These are phyloP conservation scores for Luperina testacea DNA, from an alignment of 2,888 invertebrate genomes.

Conservation along the genomic window DNA sequence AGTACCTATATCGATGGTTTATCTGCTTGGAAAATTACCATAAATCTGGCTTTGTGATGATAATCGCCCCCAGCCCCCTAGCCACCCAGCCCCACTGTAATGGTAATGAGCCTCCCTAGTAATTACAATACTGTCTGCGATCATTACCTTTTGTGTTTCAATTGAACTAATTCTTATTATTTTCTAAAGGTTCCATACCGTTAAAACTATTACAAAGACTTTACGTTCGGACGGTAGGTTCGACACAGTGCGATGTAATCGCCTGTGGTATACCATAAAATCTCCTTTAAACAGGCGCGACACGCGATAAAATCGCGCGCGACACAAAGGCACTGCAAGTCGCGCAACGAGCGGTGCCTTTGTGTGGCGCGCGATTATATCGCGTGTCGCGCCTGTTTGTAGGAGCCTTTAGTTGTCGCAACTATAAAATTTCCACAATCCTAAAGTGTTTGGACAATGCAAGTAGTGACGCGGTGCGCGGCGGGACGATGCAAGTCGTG, in stretches of 20 bases:
- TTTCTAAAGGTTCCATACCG: background rate
- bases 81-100: slow-evolving; percentile 42
- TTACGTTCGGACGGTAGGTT: too few relatives aligned
- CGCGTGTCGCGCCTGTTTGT: too few relatives aligned
- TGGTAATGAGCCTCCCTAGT: slow-evolving; percentile 66
- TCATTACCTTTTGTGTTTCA: slow-evolving; percentile 10
- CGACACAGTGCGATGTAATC: too few relatives aligned
- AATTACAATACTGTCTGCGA: slow-evolving; percentile 64
- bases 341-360: too few relatives aligned
- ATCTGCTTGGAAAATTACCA: slow-evolving; percentile 50
- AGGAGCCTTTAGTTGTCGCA: background rate
- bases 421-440: background rate
- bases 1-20: slow-evolving; percentile 1
- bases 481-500: too few relatives aligned
- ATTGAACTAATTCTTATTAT: background rate
- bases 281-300: too few relatives aligned
- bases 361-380: too few relatives aligned
- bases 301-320: too few relatives aligned
- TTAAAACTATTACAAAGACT: background rate
- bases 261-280: background rate
- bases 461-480: too few relatives aligned
- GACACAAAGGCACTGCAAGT: too few relatives aligned
- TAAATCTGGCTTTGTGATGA: slow-evolving; percentile 56
- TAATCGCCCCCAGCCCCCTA: slow-evolving; percentile 42
- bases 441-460: too few relatives aligned